A percentile compares a stretch with the other conserved stretches of the same genome.
phyloP scores from a whole-genome alignment of 2,797 vertebrate species.

The Momotus momota region DNA sequence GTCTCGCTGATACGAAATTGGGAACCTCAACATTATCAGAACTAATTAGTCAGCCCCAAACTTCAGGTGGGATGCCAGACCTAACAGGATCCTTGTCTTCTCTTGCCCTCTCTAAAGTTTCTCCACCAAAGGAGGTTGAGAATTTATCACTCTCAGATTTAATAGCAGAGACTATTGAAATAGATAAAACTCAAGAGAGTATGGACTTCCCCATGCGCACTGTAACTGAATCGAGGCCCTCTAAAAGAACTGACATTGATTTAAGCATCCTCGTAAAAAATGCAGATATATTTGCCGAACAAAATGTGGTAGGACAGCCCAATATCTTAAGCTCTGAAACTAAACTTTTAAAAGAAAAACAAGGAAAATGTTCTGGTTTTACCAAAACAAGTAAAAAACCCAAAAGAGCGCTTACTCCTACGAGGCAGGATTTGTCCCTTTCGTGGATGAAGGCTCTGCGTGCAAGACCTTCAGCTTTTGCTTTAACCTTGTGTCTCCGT shows the following conservation, averaged over 20 bases:
- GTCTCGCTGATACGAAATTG: slow-evolving; percentile 54
- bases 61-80: slow-evolving; percentile 72
- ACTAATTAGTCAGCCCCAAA: slow-evolving; percentile 72
- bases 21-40: slow-evolving; percentile 79
- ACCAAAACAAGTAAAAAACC: slow-evolving; percentile 57
- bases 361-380: slow-evolving; percentile 47
- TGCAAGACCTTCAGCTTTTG: slow-evolving; percentile 93
- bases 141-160: slow-evolving; percentile 78
- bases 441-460: slow-evolving; percentile 72
- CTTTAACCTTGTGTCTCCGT: slow-evolving; percentile 86
- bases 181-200: slow-evolving; percentile 60
- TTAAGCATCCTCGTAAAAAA: slow-evolving; percentile 85
- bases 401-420: slow-evolving; percentile 51
- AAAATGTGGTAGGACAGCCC: slow-evolving; percentile 1
- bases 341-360: slow-evolving; percentile 67
- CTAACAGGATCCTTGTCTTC: slow-evolving; percentile 82
- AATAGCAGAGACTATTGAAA: slow-evolving; percentile 77
- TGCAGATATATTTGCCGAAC: slow-evolving; percentile 45
- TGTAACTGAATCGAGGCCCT: slow-evolving; percentile 61
- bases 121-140: slow-evolving; percentile 70
- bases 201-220: background rate
- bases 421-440: slow-evolving; percentile 63
- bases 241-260: slow-evolving; percentile 81
- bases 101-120: slow-evolving; percentile 77
- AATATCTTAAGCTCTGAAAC: slow-evolving; percentile 51